Percentiles rank a stretch among this genome's conserved stretches.
These are phyloP conservation scores for Yponomeuta sedellus DNA, from an alignment of 2,888 invertebrate genomes.

Conservation along the genomic window DNA sequence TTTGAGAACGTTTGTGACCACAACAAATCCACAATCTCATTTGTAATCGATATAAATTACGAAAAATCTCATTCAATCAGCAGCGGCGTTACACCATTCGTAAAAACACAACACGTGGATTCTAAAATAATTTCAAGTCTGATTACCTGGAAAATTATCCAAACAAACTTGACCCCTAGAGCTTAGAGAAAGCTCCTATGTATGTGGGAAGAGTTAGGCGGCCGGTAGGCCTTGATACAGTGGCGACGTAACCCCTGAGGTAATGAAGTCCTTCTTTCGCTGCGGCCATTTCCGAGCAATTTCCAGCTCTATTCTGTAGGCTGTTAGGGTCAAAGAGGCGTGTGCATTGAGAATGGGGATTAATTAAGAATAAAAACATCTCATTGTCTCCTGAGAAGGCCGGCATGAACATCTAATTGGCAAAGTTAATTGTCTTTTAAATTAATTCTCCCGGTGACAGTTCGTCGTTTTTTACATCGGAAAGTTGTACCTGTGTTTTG, in stretches of 20 bases:
- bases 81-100: background rate
- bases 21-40: background rate
- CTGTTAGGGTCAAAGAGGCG: background rate
- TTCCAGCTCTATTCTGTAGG: background rate
- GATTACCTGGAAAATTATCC: background rate
- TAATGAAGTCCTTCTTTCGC: conserved; percentile 1
- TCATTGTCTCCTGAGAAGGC: background rate
- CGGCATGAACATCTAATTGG: background rate
- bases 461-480: background rate
- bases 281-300: background rate
- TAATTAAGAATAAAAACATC: background rate
- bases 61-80: background rate
- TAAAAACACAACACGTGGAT: background rate
- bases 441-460: background rate
- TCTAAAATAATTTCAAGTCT: conserved; percentile 1
- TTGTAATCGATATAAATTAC: background rate
- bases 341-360: background rate
- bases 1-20: too few species aligned
- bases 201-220: background rate
- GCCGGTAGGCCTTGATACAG: background rate
- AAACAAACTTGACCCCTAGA: background rate
- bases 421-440: background rate
- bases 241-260: background rate
- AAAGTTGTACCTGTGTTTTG: background rate
- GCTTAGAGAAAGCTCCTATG: background rate